Conservation (phyloP, 92 coral and sea anemone genomes). For the Porites rus region DNA sequence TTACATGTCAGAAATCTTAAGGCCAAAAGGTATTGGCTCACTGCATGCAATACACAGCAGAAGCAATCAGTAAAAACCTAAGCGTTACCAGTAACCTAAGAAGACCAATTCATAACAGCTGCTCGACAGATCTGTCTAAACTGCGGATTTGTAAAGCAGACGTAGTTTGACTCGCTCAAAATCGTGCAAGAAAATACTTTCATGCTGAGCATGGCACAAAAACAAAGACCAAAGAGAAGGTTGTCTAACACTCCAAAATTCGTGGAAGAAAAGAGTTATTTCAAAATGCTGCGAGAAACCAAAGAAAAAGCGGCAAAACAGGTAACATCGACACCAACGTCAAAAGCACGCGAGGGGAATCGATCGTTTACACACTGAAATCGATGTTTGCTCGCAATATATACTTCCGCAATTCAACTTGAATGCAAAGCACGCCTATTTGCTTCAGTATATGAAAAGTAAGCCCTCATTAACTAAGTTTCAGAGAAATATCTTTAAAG, state of each 20-base stretch:
- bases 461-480: background rate
- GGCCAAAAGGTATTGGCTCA: slow-evolving; percentile 44
- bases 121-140: slow-evolving; percentile 3
- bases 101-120: slow-evolving; percentile 28
- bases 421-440: background rate
- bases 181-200: background rate
- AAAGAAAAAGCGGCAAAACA: slow-evolving; percentile 55
- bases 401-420: background rate
- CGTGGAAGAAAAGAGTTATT: slow-evolving; percentile 49
- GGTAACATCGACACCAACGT: slow-evolving; percentile 2
- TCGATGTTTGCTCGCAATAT: background rate
- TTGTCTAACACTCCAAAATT: slow-evolving; percentile 50
- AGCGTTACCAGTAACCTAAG: slow-evolving; percentile 18
- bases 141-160: slow-evolving; percentile 25
- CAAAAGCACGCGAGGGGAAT: too few species aligned
- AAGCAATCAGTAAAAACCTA: slow-evolving; percentile 22
- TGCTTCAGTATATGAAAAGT: background rate
- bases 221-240: slow-evolving; percentile 38
- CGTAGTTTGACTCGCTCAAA: background rate
- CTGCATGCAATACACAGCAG: slow-evolving; percentile 23
- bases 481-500: background rate
- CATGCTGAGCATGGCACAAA: slow-evolving; percentile 36
- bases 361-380: background rate
- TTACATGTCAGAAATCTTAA: slow-evolving; percentile 32
- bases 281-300: slow-evolving; percentile 46